A percentile compares a stretch with the other conserved stretches of the same genome.
Conservation (phyloP, 2,797 vertebrate species). For the Phalanger gymnotis region DNA sequence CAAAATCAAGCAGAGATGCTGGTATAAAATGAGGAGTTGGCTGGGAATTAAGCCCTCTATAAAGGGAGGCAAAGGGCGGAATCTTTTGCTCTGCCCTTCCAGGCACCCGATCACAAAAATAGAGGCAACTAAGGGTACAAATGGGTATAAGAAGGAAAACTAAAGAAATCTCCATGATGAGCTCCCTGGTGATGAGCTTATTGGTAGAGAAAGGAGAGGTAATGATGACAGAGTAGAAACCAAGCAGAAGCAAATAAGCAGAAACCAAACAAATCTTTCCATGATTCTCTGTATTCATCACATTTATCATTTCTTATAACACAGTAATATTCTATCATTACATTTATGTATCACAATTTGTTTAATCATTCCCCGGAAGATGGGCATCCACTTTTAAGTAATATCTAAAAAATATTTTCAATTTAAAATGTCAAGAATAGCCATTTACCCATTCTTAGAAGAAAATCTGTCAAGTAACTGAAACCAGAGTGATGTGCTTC, state of each 20-base stretch:
- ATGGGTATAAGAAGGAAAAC: not conserved
- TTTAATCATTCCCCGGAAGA: not conserved
- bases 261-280: not conserved
- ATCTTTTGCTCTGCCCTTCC: not conserved
- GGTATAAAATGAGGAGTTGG: not conserved
- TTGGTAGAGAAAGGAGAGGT: not conserved
- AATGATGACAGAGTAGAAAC: not conserved
- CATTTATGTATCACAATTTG: not conserved
- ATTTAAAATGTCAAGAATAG: constrained; percentile 29
- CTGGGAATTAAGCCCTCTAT: not conserved
- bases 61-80: not conserved
- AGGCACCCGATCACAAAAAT: not conserved
- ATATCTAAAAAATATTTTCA: constrained; percentile 23
- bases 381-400: not conserved
- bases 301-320: not conserved
- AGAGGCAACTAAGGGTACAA: not conserved
- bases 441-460: not conserved
- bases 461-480: constrained; percentile 26
- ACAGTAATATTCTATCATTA: not conserved
- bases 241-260: not conserved
- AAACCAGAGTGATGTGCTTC: not conserved
- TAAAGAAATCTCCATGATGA: not conserved
- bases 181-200: not conserved
- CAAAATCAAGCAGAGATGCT: not conserved
- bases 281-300: not conserved